Evolutionary conservation across 2,797 vertebrate genomes (phyloP).

Genomic region (Sparidentex hasta): DNA sequence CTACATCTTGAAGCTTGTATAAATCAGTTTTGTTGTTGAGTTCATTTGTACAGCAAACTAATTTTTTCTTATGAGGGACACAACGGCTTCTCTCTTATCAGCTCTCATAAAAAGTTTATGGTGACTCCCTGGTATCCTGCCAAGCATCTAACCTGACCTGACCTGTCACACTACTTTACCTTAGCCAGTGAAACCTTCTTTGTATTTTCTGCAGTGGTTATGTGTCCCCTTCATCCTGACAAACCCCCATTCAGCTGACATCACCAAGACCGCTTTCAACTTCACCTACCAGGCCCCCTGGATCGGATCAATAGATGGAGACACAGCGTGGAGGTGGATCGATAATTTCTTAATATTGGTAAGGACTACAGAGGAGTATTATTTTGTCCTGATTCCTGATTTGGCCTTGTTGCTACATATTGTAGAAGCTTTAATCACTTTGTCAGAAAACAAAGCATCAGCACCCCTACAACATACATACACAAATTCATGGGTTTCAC

Average conservation of each 20-base stretch:
- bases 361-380: constrained; percentile 25
- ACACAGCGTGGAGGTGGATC: constrained; percentile 79
- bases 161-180: neutral
- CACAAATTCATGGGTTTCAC: too few relatives aligned
- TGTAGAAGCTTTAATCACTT: too few relatives aligned
- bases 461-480: too few relatives aligned
- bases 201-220: constrained; percentile 62
- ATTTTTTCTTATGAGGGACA: neutral
- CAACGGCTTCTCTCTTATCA: neutral
- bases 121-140: neutral
- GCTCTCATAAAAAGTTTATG: neutral
- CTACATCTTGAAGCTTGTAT: neutral
- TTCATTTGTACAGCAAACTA: neutral
- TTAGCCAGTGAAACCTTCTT: neutral
- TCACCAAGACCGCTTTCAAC: constrained; percentile 81
- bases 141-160: neutral
- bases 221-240: constrained; percentile 84
- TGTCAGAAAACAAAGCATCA: too few relatives aligned
- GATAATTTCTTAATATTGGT: constrained; percentile 78
- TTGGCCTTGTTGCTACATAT: too few relatives aligned
- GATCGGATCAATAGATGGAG: constrained; percentile 79
- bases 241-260: constrained; percentile 76
- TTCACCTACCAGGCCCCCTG: constrained; percentile 81
- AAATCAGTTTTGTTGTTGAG: neutral
- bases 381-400: too few relatives aligned